Conservation (phyloP, 2,888 invertebrate genomes). For the Eristalis arbustorum region DNA sequence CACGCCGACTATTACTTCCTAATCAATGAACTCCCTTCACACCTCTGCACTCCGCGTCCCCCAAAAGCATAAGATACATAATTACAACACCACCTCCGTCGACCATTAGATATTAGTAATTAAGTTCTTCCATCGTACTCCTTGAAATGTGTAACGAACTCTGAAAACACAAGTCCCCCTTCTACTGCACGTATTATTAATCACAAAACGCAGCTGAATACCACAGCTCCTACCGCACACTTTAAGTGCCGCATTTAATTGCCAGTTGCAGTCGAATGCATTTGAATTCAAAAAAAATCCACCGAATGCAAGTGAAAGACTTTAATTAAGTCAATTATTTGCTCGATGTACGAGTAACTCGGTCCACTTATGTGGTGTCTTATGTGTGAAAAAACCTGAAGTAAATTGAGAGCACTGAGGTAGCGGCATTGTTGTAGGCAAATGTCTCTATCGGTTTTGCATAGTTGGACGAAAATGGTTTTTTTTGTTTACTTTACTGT, state of each 20-base stretch:
- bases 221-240: background rate
- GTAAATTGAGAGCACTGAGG: constrained; percentile 28
- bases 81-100: background rate
- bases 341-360: constrained; percentile 31
- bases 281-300: constrained; percentile 34
- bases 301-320: constrained; percentile 54
- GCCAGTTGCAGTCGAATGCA: constrained; percentile 57
- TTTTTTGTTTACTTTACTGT: background rate
- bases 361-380: constrained; percentile 5
- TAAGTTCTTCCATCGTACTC: constrained; percentile 8
- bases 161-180: constrained; percentile 49
- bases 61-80: background rate
- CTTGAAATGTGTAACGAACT: constrained; percentile 65
- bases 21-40: background rate
- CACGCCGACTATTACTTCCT: background rate
- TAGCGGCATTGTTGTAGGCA: constrained; percentile 27
- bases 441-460: constrained; percentile 41
- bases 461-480: background rate
- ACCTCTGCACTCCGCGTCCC: background rate
- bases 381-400: constrained; percentile 46
- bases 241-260: constrained; percentile 60
- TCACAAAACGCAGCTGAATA: constrained; percentile 32
- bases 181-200: constrained; percentile 43
- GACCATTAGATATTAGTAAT: background rate
- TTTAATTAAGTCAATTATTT: constrained; percentile 69